Evolutionary conservation across 2,797 vertebrate species (phyloP).

Genomic region (Synaphobranchus kaupii): DNA sequence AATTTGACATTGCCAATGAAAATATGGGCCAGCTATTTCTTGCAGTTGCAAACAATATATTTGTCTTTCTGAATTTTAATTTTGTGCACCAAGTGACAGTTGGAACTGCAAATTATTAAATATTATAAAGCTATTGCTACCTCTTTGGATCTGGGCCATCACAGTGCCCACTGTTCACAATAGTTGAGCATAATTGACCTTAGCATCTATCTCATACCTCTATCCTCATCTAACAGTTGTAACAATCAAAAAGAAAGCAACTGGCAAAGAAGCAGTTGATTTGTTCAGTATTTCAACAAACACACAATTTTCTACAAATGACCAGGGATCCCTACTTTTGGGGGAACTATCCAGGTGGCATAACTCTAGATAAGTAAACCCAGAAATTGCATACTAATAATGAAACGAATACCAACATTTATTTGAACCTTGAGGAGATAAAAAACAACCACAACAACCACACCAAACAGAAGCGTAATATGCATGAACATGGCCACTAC

Average conservation of each 20-base stretch:
- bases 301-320: neutral
- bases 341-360: neutral
- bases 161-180: no score
- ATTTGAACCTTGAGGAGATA: no score
- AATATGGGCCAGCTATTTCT: no score
- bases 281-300: neutral
- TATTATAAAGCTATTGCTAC: no score
- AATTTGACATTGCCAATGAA: no score
- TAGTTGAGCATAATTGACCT: no score
- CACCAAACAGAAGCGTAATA: neutral
- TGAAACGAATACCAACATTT: neutral
- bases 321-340: neutral
- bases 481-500: neutral
- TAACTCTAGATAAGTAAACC: neutral
- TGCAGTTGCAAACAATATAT: no score
- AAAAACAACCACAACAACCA: slow-evolving; percentile 7
- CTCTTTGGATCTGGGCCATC: no score
- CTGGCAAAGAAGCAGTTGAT: neutral
- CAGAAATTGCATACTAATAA: neutral
- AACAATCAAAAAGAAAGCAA: neutral
- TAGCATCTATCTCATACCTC: neutral
- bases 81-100: no score
- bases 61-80: no score
- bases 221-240: no score
- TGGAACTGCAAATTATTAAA: no score